Conservation (phyloP, 2,888 invertebrate species). For the Polyploca ridens region DNA sequence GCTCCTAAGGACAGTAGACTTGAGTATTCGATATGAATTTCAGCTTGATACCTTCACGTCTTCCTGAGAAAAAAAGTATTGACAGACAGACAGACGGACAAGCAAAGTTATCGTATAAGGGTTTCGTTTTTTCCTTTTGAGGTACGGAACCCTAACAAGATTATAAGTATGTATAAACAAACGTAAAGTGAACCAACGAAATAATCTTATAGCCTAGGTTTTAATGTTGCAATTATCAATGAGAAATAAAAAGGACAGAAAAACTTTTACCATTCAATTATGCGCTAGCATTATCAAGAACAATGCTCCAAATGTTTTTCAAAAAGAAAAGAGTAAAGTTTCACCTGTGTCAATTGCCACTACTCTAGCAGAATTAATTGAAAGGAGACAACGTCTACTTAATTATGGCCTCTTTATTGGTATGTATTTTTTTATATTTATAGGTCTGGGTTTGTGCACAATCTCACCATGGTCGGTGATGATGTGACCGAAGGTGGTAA, state of each 20-base stretch:
- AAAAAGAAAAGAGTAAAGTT: constrained; percentile 12
- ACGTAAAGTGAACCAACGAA: not conserved
- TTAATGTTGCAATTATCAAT: constrained; percentile 9
- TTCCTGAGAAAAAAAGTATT: too few species aligned
- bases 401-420: not conserved
- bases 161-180: not conserved
- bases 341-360: not conserved
- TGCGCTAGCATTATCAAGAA: constrained; percentile 22
- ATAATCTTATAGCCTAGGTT: not conserved
- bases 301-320: constrained; percentile 20
- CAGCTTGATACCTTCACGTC: too few species aligned
- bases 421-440: not conserved
- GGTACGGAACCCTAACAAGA: too few species aligned
- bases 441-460: not conserved
- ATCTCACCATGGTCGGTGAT: too few species aligned
- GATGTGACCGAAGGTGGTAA: too few species aligned
- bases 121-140: too few species aligned
- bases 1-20: too few species aligned
- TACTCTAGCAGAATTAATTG: not conserved
- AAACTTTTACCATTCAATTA: constrained; percentile 15
- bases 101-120: too few species aligned
- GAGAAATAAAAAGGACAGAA: not conserved
- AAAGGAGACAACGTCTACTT: not conserved
- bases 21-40: too few species aligned
- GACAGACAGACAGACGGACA: too few species aligned